A percentile compares a stretch with the other conserved stretches of the same genome.
Conservation (phyloP, 1,140 invertebrate genomes). For the Oryctes rhinoceros region DNA sequence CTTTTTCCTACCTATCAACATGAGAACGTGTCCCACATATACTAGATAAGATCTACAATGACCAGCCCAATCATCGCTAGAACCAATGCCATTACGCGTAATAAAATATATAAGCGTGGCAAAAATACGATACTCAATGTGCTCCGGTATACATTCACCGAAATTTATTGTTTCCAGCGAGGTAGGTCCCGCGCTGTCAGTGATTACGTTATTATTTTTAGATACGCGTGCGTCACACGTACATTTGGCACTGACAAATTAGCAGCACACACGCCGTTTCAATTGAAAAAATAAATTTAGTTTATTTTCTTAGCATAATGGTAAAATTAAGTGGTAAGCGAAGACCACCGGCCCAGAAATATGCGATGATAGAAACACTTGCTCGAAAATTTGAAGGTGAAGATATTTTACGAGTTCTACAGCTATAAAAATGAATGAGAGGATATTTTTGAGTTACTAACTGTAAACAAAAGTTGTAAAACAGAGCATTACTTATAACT, state of each 20-base stretch:
- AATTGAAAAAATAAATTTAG: conserved; percentile 19
- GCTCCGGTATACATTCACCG: neutral
- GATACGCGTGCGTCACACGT: neutral
- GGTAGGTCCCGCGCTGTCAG: neutral
- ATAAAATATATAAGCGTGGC: neutral
- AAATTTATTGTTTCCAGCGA: conserved; percentile 7
- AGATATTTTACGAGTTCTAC: too few species aligned
- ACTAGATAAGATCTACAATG: neutral
- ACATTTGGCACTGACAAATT: conserved; percentile 21
- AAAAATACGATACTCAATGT: neutral
- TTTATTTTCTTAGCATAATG: conserved; percentile 9
- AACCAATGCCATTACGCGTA: neutral
- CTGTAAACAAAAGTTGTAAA: too few species aligned
- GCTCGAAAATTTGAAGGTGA: too few species aligned
- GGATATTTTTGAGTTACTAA: too few species aligned
- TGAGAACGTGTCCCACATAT: neutral
- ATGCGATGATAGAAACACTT: too few species aligned
- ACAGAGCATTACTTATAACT: too few species aligned
- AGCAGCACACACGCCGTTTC: conserved; percentile 1
- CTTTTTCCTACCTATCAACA: too few species aligned
- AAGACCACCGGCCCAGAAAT: too few species aligned
- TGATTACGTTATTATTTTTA: conserved; percentile 19
- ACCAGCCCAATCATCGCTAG: neutral
- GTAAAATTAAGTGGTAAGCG: too few species aligned
- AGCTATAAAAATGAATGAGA: too few species aligned